Conservation (phyloP, 2,888 invertebrate species). For the Pseudococcus longispinus region DNA sequence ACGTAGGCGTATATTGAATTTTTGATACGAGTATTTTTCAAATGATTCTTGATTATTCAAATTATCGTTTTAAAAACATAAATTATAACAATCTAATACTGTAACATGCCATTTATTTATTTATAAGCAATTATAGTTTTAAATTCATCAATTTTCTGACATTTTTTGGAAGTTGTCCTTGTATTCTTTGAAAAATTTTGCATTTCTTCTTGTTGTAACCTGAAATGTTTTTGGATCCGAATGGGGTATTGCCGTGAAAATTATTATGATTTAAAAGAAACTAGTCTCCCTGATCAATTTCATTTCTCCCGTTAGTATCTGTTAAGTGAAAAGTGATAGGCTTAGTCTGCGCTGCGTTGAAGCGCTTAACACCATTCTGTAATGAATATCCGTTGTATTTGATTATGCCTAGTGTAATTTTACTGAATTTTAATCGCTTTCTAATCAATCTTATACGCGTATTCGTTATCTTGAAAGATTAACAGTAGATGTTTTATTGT, state of each 20-base stretch:
- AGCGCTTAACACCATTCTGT: background rate
- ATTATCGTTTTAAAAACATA: background rate
- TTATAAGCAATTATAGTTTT: slow-evolving; percentile 48
- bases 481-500: background rate
- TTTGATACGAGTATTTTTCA: too few relatives aligned
- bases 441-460: background rate
- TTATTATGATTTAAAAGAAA: background rate
- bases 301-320: too few relatives aligned
- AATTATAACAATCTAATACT: background rate
- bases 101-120: slow-evolving; percentile 37
- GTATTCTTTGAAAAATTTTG: background rate
- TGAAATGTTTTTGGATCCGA: background rate
- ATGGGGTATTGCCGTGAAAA: background rate
- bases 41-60: background rate
- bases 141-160: background rate
- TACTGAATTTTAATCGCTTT: background rate
- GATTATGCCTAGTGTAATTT: too few relatives aligned
- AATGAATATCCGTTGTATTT: background rate
- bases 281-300: background rate
- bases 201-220: background rate
- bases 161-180: background rate
- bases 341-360: background rate
- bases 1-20: too few relatives aligned
- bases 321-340: too few relatives aligned
- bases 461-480: background rate